Percentiles rank a stretch among this genome's conserved stretches.
These are phyloP conservation scores for Bradypodion ventrale DNA, from an alignment of 2,797 vertebrate genomes.

Conservation along the genomic window DNA sequence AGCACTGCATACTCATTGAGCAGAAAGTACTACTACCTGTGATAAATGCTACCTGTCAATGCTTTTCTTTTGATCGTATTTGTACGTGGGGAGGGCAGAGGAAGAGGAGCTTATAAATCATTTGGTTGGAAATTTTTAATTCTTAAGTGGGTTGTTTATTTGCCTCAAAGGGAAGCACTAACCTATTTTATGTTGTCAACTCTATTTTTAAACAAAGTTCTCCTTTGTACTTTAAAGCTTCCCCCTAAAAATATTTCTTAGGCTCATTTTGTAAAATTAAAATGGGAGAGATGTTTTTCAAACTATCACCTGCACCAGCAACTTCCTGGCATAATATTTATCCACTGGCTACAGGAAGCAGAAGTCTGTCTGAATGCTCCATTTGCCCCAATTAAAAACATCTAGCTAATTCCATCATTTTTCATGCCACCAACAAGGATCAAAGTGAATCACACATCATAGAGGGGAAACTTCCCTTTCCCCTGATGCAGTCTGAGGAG, in stretches of 20 bases:
- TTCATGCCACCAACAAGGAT: slow-evolving; percentile 23
- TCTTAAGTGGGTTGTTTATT: slow-evolving; percentile 66
- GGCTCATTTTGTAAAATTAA: slow-evolving; percentile 63
- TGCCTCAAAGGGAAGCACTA: slow-evolving; percentile 68
- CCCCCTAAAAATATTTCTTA: slow-evolving; percentile 69
- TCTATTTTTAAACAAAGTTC: slow-evolving; percentile 72
- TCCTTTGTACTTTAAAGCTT: slow-evolving; percentile 69
- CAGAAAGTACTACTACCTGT: slow-evolving; percentile 62
- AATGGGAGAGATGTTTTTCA: slow-evolving; percentile 55
- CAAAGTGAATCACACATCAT: slow-evolving; percentile 39
- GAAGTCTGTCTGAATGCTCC: slow-evolving; percentile 41
- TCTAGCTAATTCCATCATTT: slow-evolving; percentile 37
- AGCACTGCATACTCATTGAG: slow-evolving; percentile 52
- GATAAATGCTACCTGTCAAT: slow-evolving; percentile 70
- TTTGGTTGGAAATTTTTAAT: slow-evolving; percentile 69
- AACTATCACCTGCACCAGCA: slow-evolving; percentile 57
- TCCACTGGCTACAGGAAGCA: background rate
- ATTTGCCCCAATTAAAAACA: slow-evolving; percentile 39
- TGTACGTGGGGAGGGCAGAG: slow-evolving; percentile 35
- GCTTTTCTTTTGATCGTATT: slow-evolving; percentile 57
- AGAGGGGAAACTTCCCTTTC: background rate
- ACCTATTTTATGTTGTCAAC: slow-evolving; percentile 70
- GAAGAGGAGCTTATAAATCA: slow-evolving; percentile 64
- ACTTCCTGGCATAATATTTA: slow-evolving; percentile 42
- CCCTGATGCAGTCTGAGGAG: background rate